Conservation (phyloP, 2,888 invertebrate species). For the Mesorhabditis sp. region DNA sequence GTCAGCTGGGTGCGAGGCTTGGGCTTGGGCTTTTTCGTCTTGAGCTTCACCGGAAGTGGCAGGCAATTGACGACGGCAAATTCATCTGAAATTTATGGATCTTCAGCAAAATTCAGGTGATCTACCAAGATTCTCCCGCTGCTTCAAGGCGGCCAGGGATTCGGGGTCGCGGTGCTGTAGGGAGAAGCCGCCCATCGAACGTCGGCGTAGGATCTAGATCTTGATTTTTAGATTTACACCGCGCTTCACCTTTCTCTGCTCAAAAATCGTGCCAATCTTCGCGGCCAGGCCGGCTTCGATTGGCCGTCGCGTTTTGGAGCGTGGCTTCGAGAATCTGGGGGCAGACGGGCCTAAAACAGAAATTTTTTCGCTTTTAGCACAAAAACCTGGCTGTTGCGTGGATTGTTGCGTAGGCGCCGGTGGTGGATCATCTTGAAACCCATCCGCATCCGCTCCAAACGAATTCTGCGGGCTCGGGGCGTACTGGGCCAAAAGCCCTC, state of each 20-base stretch:
- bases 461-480: no score
- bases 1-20: no score
- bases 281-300: background rate
- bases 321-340: no score
- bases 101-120: background rate
- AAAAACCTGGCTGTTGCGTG: no score
- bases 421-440: no score
- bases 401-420: no score
- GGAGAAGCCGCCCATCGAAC: background rate
- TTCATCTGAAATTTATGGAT: background rate
- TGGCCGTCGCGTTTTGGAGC: background rate
- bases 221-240: background rate
- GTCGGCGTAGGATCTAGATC: background rate
- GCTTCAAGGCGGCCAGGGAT: background rate
- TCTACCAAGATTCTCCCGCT: background rate
- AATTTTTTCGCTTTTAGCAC: no score
- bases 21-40: background rate
- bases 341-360: no score
- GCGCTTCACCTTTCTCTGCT: background rate
- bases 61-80: background rate
- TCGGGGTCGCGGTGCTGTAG: background rate
- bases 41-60: background rate
- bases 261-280: background rate
- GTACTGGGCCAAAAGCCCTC: no score
- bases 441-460: no score